These are phyloP conservation scores for Neelides folsomi DNA, from an alignment of 2,888 invertebrate genomes.

Conservation along the genomic window DNA sequence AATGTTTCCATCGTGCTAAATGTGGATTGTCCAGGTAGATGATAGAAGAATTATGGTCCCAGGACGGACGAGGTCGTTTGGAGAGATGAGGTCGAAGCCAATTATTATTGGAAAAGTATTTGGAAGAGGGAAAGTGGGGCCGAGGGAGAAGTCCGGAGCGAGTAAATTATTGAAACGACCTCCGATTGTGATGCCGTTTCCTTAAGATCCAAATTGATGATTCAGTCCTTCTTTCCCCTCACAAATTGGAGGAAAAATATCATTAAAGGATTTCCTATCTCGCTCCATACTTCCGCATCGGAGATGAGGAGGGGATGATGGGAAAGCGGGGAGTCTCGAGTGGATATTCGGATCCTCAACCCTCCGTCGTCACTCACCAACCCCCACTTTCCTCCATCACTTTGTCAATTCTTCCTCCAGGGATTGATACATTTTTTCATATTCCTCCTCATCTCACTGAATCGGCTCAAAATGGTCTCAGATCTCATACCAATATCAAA, in stretches of 20 bases:
- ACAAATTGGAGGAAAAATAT: conserved; percentile 19
- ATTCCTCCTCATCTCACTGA: no score
- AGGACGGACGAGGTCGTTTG: no score
- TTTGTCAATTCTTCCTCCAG: no score
- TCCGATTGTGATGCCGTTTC: conserved; percentile 15
- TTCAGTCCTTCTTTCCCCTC: conserved; percentile 19
- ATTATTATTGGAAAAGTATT: conserved; percentile 4
- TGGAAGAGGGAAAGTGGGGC: conserved; percentile 2
- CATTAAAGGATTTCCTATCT: conserved; percentile 30
- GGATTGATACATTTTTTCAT: no score
- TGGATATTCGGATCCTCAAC: no score
- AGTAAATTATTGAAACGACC: conserved; percentile 17
- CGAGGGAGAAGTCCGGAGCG: conserved; percentile 1
- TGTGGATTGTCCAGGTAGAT: no score
- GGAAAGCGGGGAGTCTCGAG: conserved; percentile 5
- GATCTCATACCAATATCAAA: no score
- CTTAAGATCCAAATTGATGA: conserved; percentile 27
- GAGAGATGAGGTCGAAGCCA: not conserved
- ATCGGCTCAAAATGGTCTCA: no score
- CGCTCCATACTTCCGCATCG: not conserved
- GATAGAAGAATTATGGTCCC: no score
- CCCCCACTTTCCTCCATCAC: no score
- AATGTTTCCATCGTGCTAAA: no score
- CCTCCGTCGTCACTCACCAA: no score
- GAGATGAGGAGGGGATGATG: conserved; percentile 2